These are phyloP conservation scores for Aphelocoma coerulescens DNA, from an alignment of 2,113 vertebrate species.

Conservation along the genomic window DNA sequence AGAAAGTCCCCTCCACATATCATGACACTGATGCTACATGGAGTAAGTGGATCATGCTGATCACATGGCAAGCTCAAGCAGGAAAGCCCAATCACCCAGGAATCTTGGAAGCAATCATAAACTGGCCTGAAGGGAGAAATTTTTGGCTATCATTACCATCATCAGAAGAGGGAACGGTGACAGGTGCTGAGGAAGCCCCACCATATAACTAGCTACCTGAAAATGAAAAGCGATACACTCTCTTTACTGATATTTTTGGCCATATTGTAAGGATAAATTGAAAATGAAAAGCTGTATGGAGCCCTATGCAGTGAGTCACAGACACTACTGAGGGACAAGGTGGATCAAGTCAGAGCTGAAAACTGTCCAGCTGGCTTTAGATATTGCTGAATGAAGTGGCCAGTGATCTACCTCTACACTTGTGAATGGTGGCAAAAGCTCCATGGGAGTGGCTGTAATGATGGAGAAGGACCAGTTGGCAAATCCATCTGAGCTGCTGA, in stretches of 20 bases:
- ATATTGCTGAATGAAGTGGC: not conserved
- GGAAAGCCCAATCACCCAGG: not conserved
- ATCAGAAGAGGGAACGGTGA: not conserved
- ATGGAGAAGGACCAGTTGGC: not conserved
- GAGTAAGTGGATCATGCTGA: not conserved
- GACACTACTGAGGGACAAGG: not conserved
- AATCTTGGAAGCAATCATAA: not conserved
- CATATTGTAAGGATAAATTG: not conserved
- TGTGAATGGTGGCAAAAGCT: not conserved
- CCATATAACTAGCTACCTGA: not conserved
- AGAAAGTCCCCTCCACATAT: not conserved
- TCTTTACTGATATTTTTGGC: not conserved
- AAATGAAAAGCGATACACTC: not conserved
- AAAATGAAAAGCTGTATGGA: not conserved
- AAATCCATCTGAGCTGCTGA: not conserved
- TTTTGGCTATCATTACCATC: not conserved
- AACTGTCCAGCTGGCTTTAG: not conserved
- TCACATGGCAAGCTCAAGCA: not conserved
- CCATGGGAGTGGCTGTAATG: not conserved
- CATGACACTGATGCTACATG: not conserved
- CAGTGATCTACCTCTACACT: not conserved
- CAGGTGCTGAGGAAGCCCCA: not conserved
- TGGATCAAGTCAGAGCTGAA: not conserved
- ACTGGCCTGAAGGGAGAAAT: not conserved
- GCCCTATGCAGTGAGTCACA: fast-evolving